Percentiles rank a stretch among this genome's conserved stretches.
Evolutionary conservation across 1,140 invertebrate genomes (phyloP).

Genomic region (Drosophila pachea): DNA sequence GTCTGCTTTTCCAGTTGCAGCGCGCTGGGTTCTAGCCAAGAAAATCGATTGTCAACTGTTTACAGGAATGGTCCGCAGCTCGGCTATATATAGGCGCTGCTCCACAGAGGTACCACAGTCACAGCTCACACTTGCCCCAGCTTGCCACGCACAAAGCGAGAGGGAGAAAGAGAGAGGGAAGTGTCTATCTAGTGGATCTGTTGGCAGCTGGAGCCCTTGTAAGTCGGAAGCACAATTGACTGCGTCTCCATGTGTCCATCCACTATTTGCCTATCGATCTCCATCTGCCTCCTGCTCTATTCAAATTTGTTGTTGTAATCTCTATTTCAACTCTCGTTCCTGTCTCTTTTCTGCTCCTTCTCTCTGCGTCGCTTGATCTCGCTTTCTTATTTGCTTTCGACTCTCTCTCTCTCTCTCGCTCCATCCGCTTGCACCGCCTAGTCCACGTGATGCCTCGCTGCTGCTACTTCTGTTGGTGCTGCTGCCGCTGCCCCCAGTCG

Average conservation of each 20-base stretch:
- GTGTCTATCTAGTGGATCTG: too few species aligned
- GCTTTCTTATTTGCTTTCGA: background rate
- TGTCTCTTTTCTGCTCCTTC: background rate
- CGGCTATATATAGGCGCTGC: slow-evolving; percentile 16
- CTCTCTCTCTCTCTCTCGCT: background rate
- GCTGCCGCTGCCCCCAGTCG: background rate
- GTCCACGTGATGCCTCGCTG: background rate
- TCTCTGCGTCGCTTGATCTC: background rate
- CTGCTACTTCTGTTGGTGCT: slow-evolving; percentile 6
- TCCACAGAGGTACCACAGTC: slow-evolving; percentile 6
- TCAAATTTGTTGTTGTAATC: too few species aligned
- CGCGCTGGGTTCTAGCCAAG: slow-evolving; percentile 7
- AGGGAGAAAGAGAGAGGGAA: too few species aligned
- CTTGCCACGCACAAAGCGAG: background rate
- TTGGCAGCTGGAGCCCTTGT: too few species aligned
- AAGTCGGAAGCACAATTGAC: too few species aligned
- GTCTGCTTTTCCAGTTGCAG: too few species aligned
- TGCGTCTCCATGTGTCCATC: too few species aligned
- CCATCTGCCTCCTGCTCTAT: too few species aligned
- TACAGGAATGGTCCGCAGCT: background rate
- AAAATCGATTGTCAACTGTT: slow-evolving; percentile 3
- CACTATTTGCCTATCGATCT: too few species aligned
- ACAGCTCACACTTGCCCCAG: background rate
- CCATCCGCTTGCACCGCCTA: background rate
- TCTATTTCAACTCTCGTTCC: too few species aligned